Evolutionary conservation across 2,113 vertebrate species (phyloP), one percentile per base, ranked within the genome.

Genomic region (Triplophysa dalaica): DNA sequence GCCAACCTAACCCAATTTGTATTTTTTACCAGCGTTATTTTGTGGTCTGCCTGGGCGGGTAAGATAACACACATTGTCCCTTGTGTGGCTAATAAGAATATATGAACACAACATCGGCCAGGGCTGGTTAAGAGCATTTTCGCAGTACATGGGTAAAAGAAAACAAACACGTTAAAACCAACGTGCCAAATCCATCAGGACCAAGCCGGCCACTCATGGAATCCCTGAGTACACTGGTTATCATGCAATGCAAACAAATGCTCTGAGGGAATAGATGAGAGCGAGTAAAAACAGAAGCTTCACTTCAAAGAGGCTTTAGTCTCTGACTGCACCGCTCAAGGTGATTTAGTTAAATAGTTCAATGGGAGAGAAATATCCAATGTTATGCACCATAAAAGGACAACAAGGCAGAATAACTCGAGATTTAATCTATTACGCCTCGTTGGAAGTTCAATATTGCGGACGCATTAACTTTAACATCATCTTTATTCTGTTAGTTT

Each of bases 131-230:
- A 19, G 43, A 7, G 67, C 17, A 50, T 17, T 50, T 4, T 70
- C 48, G 62, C 58, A 41, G 65, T 41, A 66, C 43, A 22, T 21
- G n/a, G n/a, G 62, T 29, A 81, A 84, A 81, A 62, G 48, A 63
- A 72, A 73, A 43, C 60, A 33, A 74, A 41, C 62, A 60, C 48
- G 65, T 70, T 48, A 61, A 73, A 50, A 58, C 29, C 77, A 22
- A 19, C 21, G 26, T 21, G 38, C 41, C 29, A 24, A 58, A 68
- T 45, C 63, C 63, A 62, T 24, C 12, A 9, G 74, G 50, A 70
- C 64, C 38, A 75, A 54, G 22, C 41, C 0, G 26, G 38, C 12
- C 21, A 10, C 21, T 56, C 33, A 13, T 50, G 17, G 22, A 21
- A 41, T 45, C 16, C 50, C 64, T 50, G 33, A 64, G 22, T 26